Percentiles rank a stretch among this genome's conserved stretches.
These are phyloP conservation scores for Scaptomyza tumidula DNA, from an alignment of 2,888 invertebrate species.

Conservation along the genomic window DNA sequence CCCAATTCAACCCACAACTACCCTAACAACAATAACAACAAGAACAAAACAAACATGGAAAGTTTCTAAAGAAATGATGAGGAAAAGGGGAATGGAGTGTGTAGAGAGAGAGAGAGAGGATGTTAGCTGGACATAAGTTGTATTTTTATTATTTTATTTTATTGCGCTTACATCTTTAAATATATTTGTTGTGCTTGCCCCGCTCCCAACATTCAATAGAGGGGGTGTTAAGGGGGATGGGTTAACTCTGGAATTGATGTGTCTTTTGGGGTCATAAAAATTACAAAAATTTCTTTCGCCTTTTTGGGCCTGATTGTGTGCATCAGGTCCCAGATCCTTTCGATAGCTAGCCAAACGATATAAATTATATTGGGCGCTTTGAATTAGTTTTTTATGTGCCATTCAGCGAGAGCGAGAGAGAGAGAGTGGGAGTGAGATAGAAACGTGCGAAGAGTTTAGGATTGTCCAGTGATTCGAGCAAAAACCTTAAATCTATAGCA, in stretches of 20 bases:
- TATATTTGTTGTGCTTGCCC: constrained; percentile 52
- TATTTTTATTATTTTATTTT: constrained; percentile 80
- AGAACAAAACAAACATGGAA: constrained; percentile 21
- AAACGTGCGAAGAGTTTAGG: constrained; percentile 60
- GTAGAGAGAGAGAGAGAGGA: neutral
- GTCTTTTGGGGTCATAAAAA: constrained; percentile 81
- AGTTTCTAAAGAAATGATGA: constrained; percentile 11
- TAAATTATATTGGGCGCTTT: constrained; percentile 78
- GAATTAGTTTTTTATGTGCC: constrained; percentile 79
- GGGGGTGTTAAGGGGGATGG: constrained; percentile 8
- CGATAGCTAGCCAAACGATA: constrained; percentile 59
- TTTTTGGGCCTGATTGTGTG: constrained; percentile 72
- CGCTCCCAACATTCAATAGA: neutral
- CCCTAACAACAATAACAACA: constrained; percentile 15
- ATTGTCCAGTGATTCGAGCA: constrained; percentile 49
- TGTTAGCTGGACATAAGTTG: constrained; percentile 62
- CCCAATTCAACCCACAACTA: constrained; percentile 14
- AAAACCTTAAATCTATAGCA: neutral
- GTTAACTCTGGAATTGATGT: constrained; percentile 72
- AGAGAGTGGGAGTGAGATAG: constrained; percentile 59
- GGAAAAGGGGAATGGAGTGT: too few relatives aligned
- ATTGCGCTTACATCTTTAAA: constrained; percentile 73
- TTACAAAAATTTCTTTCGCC: constrained; percentile 72
- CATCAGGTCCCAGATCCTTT: constrained; percentile 40
- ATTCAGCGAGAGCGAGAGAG: constrained; percentile 48